Conservation (phyloP, 2,797 vertebrate species). For the Chiloscyllium punctatum region DNA sequence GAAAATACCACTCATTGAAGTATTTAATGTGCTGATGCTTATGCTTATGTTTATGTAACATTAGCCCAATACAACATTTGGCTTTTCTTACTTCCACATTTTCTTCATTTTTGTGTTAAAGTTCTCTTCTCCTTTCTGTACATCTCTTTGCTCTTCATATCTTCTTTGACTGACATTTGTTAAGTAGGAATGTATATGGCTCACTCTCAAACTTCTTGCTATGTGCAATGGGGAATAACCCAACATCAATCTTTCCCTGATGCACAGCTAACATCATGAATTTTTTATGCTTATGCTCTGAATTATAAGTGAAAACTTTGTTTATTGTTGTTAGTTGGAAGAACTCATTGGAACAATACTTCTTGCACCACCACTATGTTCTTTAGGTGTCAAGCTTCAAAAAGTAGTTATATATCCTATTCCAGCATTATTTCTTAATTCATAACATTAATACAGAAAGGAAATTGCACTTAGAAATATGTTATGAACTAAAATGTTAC, state of each 20-base stretch:
- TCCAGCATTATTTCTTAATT: not conserved
- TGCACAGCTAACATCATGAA: not conserved
- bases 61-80: not conserved
- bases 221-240: not conserved
- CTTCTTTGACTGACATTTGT: not conserved
- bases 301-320: not conserved
- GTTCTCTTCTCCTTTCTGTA: not conserved
- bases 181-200: not conserved
- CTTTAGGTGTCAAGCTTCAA: not conserved
- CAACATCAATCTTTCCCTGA: not conserved
- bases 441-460: not conserved
- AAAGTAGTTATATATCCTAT: not conserved
- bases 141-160: not conserved
- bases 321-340: not conserved
- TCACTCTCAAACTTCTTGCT: not conserved
- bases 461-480: not conserved
- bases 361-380: not conserved
- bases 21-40: not conserved
- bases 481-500: not conserved
- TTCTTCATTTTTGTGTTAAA: not conserved
- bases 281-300: not conserved
- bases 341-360: not conserved
- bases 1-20: not conserved
- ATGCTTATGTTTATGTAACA: not conserved
- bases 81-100: not conserved